A percentile compares a stretch with the other conserved stretches of the same genome.
These are phyloP conservation scores for Parochlus steinenii DNA, from an alignment of 2,888 invertebrate genomes.

Conservation along the genomic window DNA sequence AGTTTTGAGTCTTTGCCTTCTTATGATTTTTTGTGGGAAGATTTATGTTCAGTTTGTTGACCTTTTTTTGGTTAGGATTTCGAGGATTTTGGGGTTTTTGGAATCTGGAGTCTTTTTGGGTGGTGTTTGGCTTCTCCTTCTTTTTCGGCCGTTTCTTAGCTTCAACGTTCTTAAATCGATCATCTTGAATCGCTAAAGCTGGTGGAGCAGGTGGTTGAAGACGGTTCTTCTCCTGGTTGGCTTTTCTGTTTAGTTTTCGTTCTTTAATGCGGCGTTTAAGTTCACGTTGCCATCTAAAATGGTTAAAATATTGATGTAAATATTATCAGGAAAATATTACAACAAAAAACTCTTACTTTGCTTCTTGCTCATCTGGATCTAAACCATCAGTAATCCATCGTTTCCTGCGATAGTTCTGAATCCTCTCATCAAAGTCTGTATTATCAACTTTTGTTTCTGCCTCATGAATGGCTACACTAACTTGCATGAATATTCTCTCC, in stretches of 20 bases:
- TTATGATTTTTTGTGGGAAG: background rate
- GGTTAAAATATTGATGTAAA: no score
- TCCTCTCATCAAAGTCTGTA: constrained; percentile 77
- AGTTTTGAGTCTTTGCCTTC: background rate
- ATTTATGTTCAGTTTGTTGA: background rate
- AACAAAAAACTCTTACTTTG: constrained; percentile 33
- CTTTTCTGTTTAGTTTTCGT: constrained; percentile 4
- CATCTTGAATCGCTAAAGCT: constrained; percentile 21
- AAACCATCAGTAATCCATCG: constrained; percentile 72
- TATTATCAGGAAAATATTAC: no score
- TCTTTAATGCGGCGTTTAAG: constrained; percentile 7
- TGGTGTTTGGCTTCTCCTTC: background rate
- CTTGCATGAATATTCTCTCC: constrained; percentile 78
- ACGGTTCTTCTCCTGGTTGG: background rate
- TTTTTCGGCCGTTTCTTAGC: constrained; percentile 17
- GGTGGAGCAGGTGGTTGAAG: constrained; percentile 15
- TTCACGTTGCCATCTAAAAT: constrained; percentile 4
- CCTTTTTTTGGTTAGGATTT: background rate
- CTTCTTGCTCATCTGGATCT: constrained; percentile 62
- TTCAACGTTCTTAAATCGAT: constrained; percentile 24
- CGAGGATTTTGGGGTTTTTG: background rate
- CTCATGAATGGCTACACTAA: constrained; percentile 81
- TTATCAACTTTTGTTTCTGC: constrained; percentile 85
- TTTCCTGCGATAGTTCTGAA: constrained; percentile 72
- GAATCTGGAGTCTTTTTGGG: background rate